Evolutionary conservation across 1,140 invertebrate genomes (phyloP), one percentile per base, ranked within the genome.

Genomic region (Zaprionus tsacasi): DNA sequence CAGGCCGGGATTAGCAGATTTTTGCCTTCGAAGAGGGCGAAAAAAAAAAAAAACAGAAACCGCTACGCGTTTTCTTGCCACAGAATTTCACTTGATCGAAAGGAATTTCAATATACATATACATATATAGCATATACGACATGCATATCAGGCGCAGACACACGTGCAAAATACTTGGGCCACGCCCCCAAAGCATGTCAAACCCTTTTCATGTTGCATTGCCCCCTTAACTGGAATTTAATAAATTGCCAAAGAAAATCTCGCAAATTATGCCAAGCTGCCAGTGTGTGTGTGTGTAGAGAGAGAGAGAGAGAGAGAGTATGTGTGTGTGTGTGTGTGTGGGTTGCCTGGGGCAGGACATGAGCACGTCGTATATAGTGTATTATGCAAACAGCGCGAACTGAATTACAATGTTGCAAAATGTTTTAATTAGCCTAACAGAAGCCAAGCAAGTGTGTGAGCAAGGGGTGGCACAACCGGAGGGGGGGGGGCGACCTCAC

Each of bases 371-470:
- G 17, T 40, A 21, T 21, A 21, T 21, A 50, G 38, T 69, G 25
- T 52, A 63, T 78, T 68, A 40, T 75, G 67, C 58, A 60, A 69
- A 48, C 79, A 68, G 25, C 68, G 57, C 48, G 61, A 54, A 35
- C 30, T 74, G 40, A 52, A 67, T 73, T 72, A 71, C 67, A 69
- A 77, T 70, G 58, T 67, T 70, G 67, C 54, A 73, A 74, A 74
- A 88, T 88, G 82, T 72, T 78, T 88, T 87, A 87, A 87, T 87
- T 87, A 87, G 72, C 72, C 73, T 63, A 71, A 66, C 83, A 79
- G 50, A 63, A 60, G 70, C 76, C 67, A 61, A 11, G 25, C 15
- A 27, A 30, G 58, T 17, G 45, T 25, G 17, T 25, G 17, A 48
- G 45, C 17, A 12, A 50, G 45, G 45, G 17, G 45, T 1, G n/a